These are phyloP conservation scores for Tenthredo amoena DNA, from an alignment of 2,888 invertebrate species.

Conservation along the genomic window DNA sequence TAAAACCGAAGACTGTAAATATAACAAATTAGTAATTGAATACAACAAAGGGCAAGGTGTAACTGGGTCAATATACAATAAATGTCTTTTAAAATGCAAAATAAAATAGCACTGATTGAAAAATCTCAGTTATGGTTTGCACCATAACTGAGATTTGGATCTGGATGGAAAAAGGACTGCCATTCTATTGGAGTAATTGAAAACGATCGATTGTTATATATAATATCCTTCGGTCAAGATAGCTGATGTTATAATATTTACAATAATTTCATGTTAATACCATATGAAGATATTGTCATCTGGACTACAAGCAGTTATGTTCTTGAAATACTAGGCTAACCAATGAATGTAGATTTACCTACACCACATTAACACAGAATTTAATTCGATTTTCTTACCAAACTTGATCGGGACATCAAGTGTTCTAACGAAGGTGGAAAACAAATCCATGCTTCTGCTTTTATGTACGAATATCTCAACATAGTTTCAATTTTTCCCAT, in stretches of 20 bases:
- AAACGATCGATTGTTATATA: not conserved
- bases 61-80: not conserved
- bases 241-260: constrained; percentile 27
- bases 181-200: not conserved
- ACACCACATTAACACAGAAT: constrained; percentile 2
- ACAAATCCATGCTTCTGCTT: constrained; percentile 70
- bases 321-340: not conserved
- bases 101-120: not conserved
- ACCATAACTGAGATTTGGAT: not conserved
- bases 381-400: constrained; percentile 20
- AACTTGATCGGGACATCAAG: constrained; percentile 21
- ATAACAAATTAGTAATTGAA: not conserved
- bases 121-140: not conserved
- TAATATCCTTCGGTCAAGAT: not conserved
- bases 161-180: not conserved
- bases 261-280: constrained; percentile 35
- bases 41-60: not conserved
- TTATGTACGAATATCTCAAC: constrained; percentile 66
- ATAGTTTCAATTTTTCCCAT: constrained; percentile 73
- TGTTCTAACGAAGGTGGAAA: constrained; percentile 58
- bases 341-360: not conserved
- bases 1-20: not conserved
- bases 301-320: constrained; percentile 27
- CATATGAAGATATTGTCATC: constrained; percentile 6
- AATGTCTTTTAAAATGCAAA: not conserved